Base-by-base conservation (phyloP, 2,797 vertebrate genomes). In the Spinibarbus caldwelli region DNA sequence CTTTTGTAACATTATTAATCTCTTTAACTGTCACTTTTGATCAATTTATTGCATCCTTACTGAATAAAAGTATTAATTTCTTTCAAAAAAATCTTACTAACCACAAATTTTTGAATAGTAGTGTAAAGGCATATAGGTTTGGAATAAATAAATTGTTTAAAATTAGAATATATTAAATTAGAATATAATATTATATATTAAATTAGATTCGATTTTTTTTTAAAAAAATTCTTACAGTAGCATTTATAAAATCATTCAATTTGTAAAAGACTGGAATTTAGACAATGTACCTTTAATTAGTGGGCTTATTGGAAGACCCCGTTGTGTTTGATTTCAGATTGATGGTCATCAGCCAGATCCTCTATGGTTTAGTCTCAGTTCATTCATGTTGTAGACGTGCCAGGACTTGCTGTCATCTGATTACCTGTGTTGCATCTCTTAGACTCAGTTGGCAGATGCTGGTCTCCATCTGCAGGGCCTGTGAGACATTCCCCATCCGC, bases 391-490 rank as follows among this genome's bases (percentile, higher is more conserved):
- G 70, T 66, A 68, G 79, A 66, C 36, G 6, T 81, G 72, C 79
- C 85, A 82, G 62, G 78, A 45, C 79, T 83, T 41, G 52, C 66
- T 82, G 82, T 62, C 78, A 67, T 75, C 78, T 77, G 47, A 84
- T 84, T 76, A 80, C 86, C 86, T 66, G 54, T 67, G 78, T 62
- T 54, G 54, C 54, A 83, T 76, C 78, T 59, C 78, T 66, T 76
- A 87, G 82, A 73, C 82, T 62, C 79, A 36, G 82, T 70, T 78
- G 85, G 80, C 82, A 77, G 82, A 84, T 84, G 82, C 73, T 41
- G 82, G 45, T 78, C 72, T 77, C 82, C 73, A 84, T 84, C 82
- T 84, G 73, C 47, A 78, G 70, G 68, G 52, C 70, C 80, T 41
- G 36, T 78, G 47, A 72, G 72, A 84, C 72, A 77, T 77, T 82